phyloP scores from a whole-genome alignment of 2,113 vertebrate species.

The Etheostoma spectabile region DNA sequence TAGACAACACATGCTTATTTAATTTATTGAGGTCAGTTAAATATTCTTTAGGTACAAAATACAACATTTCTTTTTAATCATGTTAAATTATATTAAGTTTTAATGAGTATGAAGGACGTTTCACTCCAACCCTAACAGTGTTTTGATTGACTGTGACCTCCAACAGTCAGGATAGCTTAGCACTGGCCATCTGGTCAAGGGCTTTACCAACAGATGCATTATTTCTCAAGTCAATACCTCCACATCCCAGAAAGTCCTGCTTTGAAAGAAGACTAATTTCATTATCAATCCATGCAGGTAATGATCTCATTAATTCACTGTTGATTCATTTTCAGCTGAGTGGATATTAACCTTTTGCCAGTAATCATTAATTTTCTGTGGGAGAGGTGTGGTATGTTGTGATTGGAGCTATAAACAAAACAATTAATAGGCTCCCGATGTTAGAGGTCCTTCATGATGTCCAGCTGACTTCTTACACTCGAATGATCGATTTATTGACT shows the following conservation, averaged over 20 bases:
- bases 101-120: neutral
- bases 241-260: slow-evolving; percentile 64
- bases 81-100: neutral
- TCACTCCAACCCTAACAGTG: neutral
- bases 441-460: slow-evolving; percentile 66
- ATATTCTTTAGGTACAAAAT: neutral
- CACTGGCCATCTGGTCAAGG: slow-evolving; percentile 64
- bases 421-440: slow-evolving; percentile 71
- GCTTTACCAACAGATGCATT: slow-evolving; percentile 72
- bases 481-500: slow-evolving; percentile 69
- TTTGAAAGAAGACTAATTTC: slow-evolving; percentile 79
- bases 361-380: slow-evolving; percentile 83
- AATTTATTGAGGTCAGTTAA: neutral
- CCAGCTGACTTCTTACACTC: slow-evolving; percentile 66
- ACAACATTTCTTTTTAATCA: neutral
- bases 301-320: slow-evolving; percentile 86
- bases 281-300: slow-evolving; percentile 84
- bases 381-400: slow-evolving; percentile 77
- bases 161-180: slow-evolving; percentile 23
- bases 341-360: slow-evolving; percentile 87
- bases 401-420: slow-evolving; percentile 79
- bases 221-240: slow-evolving; percentile 78
- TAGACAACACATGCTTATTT: neutral
- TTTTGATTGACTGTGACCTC: slow-evolving; percentile 39
- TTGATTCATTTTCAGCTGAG: slow-evolving; percentile 85